Percentiles rank a stretch among this genome's conserved stretches.
These are phyloP conservation scores for Patagioenas fasciata DNA, from an alignment of 2,113 vertebrate genomes.

Conservation along the genomic window DNA sequence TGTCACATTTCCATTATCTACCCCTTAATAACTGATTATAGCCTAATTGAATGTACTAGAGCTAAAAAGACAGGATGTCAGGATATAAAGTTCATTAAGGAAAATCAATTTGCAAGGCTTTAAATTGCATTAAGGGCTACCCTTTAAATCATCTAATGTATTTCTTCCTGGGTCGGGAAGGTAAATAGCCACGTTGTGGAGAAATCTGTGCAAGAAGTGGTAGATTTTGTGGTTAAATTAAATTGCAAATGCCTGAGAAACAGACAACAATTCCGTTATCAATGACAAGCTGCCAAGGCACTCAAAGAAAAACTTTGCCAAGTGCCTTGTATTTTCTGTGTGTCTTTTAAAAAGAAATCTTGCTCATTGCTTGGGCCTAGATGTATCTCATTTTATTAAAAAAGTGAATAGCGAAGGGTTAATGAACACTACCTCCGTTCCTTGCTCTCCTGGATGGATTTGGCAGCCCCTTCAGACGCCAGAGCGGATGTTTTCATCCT, in stretches of 20 bases:
- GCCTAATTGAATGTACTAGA: conserved; percentile 54
- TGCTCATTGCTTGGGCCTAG: background rate
- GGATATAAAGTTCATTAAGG: conserved; percentile 67
- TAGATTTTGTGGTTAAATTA: conserved; percentile 43
- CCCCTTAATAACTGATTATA: conserved; percentile 37
- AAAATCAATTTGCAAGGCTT: conserved; percentile 68
- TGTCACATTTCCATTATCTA: conserved; percentile 65
- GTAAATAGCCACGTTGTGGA: conserved; percentile 44
- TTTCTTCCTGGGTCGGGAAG: conserved; percentile 34
- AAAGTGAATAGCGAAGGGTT: background rate
- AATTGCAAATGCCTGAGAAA: conserved; percentile 57
- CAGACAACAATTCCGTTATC: conserved; percentile 51
- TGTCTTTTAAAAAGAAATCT: conserved; percentile 19
- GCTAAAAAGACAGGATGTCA: conserved; percentile 53
- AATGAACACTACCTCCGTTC: conserved; percentile 1
- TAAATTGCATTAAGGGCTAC: conserved; percentile 62
- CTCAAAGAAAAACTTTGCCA: conserved; percentile 21
- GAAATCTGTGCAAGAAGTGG: conserved; percentile 37
- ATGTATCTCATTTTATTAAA: background rate
- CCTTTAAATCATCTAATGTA: conserved; percentile 52
- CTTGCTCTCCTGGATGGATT: background rate
- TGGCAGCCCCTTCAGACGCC: background rate
- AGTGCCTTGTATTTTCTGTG: background rate
- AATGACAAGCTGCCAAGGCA: conserved; percentile 34
- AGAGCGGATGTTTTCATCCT: background rate